Evolutionary conservation across 1,140 invertebrate species (phyloP), one percentile per base, ranked within the genome.

Genomic region (Dreissena rostriformis): DNA sequence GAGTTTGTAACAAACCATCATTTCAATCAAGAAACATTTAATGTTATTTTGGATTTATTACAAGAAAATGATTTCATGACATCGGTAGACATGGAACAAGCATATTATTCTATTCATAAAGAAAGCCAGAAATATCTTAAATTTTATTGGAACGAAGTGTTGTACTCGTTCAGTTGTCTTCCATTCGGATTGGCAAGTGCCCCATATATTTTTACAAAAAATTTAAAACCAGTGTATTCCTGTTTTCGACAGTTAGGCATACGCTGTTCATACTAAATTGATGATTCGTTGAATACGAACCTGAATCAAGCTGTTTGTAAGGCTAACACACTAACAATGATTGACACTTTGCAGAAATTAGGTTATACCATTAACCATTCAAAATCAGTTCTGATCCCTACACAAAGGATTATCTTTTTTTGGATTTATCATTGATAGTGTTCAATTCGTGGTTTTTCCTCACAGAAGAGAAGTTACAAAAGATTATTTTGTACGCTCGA

Each of bases 21-120:
- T 76, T 88, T 88, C 51, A 86, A 88, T 71, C 75, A 75, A 67
- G 87, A 88, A 39, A 83, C 70, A 17, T 81, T 88, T 17, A 52
- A 67, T 28, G 72, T 65, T 73, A 73, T 68, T 63, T 28, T 86
- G 4, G 67, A 67, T 10, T 19, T 82, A 15, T 76, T 88, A 26
- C 39, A 75, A 73, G 28, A 22, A 52, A 73, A 77, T 68, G 72
- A 77, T 52, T 86, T 19, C 57, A 73, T 85, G 63, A 76, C 79
- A 17, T 80, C 78, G 1, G n/a, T 85, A 7, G 87, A 88, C 53
- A 49, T 86, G 10, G 76, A 79, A 63, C 29, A 15, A 55, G 78
- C 78, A 15, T 80, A 85, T 80, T 86, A 73, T 53, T 83, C 82
- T 17, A 55, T 88, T 55, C n/a, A 80, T 39, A 17, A 49, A 0